A percentile compares a stretch with the other conserved stretches of the same genome.
Evolutionary conservation across 2,113 vertebrate genomes (phyloP).

Genomic region (Cyprinodon variegatus): DNA sequence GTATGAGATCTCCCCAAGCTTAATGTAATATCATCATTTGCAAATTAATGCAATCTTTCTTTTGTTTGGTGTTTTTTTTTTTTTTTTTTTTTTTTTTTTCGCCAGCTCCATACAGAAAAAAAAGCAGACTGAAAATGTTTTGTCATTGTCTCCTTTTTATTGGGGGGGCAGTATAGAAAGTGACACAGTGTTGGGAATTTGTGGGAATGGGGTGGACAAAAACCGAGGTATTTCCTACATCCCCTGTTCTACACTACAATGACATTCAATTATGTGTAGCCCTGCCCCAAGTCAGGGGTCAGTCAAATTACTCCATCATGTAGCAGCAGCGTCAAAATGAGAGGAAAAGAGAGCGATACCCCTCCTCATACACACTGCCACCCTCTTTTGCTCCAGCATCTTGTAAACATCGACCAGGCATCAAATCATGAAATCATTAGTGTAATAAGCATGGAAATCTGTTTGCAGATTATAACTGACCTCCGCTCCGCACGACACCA

Average conservation of each 20-base stretch:
- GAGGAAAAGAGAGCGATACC: slow-evolving; percentile 74
- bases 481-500: slow-evolving; percentile 80
- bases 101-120: too few species aligned
- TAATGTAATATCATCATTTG: slow-evolving; percentile 99
- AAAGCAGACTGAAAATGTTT: too few species aligned
- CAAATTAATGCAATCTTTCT: slow-evolving; percentile 99
- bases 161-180: slow-evolving; percentile 58
- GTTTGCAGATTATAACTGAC: slow-evolving; percentile 91
- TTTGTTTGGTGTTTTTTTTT: slow-evolving; percentile 84
- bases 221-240: slow-evolving; percentile 77
- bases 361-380: slow-evolving; percentile 57
- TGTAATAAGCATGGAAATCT: slow-evolving; percentile 99
- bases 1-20: slow-evolving; percentile 89
- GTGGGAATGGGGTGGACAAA: slow-evolving; percentile 13
- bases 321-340: slow-evolving; percentile 88
- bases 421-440: slow-evolving; percentile 98
- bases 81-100: too few species aligned
- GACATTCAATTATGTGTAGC: slow-evolving; percentile 94
- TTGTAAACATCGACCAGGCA: slow-evolving; percentile 80
- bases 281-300: slow-evolving; percentile 92
- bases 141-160: too few species aligned
- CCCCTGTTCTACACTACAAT: slow-evolving; percentile 80
- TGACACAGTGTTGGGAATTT: slow-evolving; percentile 57
- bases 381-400: slow-evolving; percentile 7
- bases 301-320: slow-evolving; percentile 97